Percentiles rank a stretch among this genome's conserved stretches.
Conservation (phyloP, 2,888 invertebrate species). For the Drosophila infuscata region DNA sequence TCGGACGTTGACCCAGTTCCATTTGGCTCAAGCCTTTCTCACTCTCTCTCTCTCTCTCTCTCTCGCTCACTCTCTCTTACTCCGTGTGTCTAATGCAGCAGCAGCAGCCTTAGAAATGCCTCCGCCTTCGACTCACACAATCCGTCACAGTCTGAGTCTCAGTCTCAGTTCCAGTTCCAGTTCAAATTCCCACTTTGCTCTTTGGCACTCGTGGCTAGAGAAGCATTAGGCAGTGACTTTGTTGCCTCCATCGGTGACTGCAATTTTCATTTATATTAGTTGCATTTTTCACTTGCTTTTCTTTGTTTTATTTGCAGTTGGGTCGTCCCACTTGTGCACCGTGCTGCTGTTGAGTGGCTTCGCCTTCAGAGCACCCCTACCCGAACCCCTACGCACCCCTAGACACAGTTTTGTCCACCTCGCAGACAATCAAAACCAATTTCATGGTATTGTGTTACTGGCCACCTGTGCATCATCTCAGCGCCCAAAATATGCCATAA, state of each 20-base stretch:
- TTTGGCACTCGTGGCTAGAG: background rate
- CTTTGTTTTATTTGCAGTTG: conserved; percentile 8
- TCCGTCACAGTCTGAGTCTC: conserved; percentile 38
- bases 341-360: conserved; percentile 65
- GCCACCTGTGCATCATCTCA: conserved; percentile 56
- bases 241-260: conserved; percentile 40
- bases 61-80: background rate
- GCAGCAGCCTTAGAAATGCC: conserved; percentile 70
- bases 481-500: conserved; percentile 51
- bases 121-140: conserved; percentile 35
- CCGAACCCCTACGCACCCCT: background rate
- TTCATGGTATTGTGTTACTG: conserved; percentile 37
- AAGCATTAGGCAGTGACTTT: conserved; percentile 3
- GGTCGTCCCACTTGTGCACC: conserved; percentile 41
- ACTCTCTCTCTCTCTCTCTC: conserved; percentile 1
- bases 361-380: conserved; percentile 12
- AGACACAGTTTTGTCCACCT: conserved; percentile 2
- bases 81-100: conserved; percentile 47
- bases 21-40: conserved; percentile 36
- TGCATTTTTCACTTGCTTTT: conserved; percentile 29
- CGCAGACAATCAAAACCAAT: conserved; percentile 25
- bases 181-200: conserved; percentile 23
- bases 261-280: conserved; percentile 67
- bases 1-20: conserved; percentile 71
- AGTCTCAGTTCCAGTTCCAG: conserved; percentile 17